Base-by-base conservation (phyloP, 2,797 vertebrate genomes). In the Lycodopsis pacificus region DNA sequence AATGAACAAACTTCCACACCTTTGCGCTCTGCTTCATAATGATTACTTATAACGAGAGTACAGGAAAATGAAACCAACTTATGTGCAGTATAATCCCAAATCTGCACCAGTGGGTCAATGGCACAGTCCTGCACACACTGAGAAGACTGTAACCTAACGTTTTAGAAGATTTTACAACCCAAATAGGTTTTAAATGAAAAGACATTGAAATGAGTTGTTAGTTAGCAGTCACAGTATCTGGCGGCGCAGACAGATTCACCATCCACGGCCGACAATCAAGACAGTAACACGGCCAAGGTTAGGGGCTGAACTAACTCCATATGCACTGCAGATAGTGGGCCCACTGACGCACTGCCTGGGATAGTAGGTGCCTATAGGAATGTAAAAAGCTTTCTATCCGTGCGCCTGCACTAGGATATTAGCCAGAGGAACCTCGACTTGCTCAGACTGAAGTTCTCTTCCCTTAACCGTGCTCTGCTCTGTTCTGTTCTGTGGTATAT, bases 401-500 rank as follows among this genome's bases (percentile, higher is more conserved):
- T 74, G 59, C 10, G 53, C 71, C 63, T 63, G 71, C 3, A 64
- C 46, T 40, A 38, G 61, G 57, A 76, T 11, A 66, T 68, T 54
- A 71, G 42, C 62, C 61, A 63, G 73, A 83, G n/a, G 66, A 87
- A 73, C 67, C 66, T 80, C 64, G 32, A 81, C 70, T 82, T 53
- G 46, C 66, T 75, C 27, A 3, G 36, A 49, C 46, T 64, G 25
- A 80, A 82, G 44, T 63, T 76, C 73, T 77, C 79, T 42, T 66
- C 65, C 69, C 40, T 71, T 46, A 79, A 79, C 83, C 78, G 87
- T 80, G 54, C 72, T 58, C 30, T n/a, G n/a, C n/a, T n/a, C n/a
- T 59, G 66, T 90, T 58, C 27, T 59, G 66, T 90, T 90, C 82
- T 87, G 77, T 38, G 38, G 65, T 77, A 56, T 90, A 91, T 93